Conservation (phyloP, 2,113 vertebrate species). For the Mola mola region DNA sequence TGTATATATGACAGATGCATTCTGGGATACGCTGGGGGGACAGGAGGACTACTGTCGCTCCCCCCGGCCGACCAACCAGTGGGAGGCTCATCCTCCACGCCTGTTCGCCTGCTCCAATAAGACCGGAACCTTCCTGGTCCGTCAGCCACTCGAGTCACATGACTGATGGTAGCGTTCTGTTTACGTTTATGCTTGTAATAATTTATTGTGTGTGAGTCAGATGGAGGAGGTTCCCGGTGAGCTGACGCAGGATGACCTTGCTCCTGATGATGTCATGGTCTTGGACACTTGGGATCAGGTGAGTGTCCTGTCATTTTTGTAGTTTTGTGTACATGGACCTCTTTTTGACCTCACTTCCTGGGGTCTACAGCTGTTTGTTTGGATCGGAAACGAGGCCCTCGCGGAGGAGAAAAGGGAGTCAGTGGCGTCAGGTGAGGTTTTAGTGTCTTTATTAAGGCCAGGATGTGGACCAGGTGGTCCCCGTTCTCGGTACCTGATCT, state of each 20-base stretch:
- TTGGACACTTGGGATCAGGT: conserved; percentile 94
- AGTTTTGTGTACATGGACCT: background rate
- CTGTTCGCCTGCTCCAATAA: conserved; percentile 94
- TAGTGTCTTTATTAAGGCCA: background rate
- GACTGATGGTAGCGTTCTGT: background rate
- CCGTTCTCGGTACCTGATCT: background rate
- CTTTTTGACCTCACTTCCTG: background rate
- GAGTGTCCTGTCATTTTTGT: background rate
- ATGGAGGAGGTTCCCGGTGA: conserved; percentile 94
- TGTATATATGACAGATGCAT: conserved; percentile 76
- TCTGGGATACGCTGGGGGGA: conserved; percentile 88
- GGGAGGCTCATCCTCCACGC: conserved; percentile 87
- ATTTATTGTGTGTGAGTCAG: conserved; percentile 62
- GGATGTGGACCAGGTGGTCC: background rate
- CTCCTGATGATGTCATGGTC: conserved; percentile 92
- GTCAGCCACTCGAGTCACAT: conserved; percentile 71
- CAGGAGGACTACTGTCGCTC: conserved; percentile 84
- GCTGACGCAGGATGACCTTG: conserved; percentile 90
- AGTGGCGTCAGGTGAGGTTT: conserved; percentile 80
- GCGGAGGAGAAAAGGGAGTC: conserved; percentile 88
- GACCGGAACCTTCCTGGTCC: conserved; percentile 87
- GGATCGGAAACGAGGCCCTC: conserved; percentile 89
- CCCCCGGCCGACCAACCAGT: conserved; percentile 85
- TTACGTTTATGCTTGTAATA: too few relatives aligned
- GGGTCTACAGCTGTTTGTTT: conserved; percentile 87